These are phyloP conservation scores for Tubulanus polymorphus DNA, from an alignment of 2,888 invertebrate genomes.

Conservation along the genomic window DNA sequence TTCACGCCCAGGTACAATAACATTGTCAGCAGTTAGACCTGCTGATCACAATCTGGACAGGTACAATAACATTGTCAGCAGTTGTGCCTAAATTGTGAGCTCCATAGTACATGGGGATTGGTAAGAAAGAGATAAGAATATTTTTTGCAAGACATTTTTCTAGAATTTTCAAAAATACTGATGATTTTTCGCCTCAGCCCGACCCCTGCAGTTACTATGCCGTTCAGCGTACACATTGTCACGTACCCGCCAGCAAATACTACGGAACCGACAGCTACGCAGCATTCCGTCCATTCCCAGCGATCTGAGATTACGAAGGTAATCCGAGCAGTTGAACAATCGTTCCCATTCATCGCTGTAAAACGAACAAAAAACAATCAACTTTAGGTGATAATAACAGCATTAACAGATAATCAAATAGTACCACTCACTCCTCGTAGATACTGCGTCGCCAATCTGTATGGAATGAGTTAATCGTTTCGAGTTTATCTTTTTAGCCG, in stretches of 20 bases:
- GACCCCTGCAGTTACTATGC: too few relatives aligned
- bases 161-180: too few relatives aligned
- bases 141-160: neutral
- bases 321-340: constrained; percentile 38
- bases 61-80: neutral
- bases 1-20: too few relatives aligned
- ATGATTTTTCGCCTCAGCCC: too few relatives aligned
- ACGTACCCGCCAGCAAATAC: constrained; percentile 51
- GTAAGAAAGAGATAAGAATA: neutral
- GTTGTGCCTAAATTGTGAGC: neutral
- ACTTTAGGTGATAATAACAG: too few relatives aligned
- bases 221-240: neutral
- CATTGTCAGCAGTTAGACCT: neutral
- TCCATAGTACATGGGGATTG: neutral
- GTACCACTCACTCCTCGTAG: too few relatives aligned
- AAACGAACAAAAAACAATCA: too few relatives aligned
- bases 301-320: constrained; percentile 31
- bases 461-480: too few relatives aligned
- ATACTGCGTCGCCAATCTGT: too few relatives aligned
- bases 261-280: constrained; percentile 48
- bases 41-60: neutral
- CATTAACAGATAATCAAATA: too few relatives aligned
- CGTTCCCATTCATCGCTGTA: constrained; percentile 49
- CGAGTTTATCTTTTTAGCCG: too few relatives aligned
- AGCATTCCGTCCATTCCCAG: constrained; percentile 44